Base-by-base conservation (phyloP, 2,888 invertebrate genomes). In the Lapara coniferarum region DNA sequence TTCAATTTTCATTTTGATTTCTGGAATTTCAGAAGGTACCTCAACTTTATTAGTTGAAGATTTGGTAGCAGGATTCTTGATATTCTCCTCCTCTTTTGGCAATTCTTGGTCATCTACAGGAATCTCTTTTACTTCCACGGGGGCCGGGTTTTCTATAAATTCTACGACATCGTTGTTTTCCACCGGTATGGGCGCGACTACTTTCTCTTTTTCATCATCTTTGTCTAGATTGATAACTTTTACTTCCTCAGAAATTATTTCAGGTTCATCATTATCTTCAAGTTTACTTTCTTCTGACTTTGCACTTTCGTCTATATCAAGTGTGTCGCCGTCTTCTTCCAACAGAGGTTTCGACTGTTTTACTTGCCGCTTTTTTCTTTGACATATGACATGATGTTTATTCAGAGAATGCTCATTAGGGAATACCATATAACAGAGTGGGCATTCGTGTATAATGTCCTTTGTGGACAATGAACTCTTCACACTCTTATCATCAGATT, bases 341-440 rank as follows among this genome's bases (percentile, higher is more conserved):
- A 78, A 80, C 3, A 75, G 66, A 69, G 78, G 73, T 67, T 85
- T 83, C 7, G 77, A 73, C 66, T 82, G 85, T 72, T 89, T 90
- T 2, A 90, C 86, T 73, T 91, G 90, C 19, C 86, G 86, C 78
- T 91, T 93, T 77, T 94, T 94, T 74, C 88, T 87, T 73, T 88
- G 87, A 77, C 94, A 94, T 73, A 87, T 84, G 8, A 87, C 77
- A 0, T 87, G 85, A 70, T 94, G 94, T 75, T 93, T 94, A 69
- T 85, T 93, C 12, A 94, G 77, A 0, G 94, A 93, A 79, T 93
- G 93, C 70, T 93, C 94, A 73, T 94, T 94, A 12, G 94, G 94
- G 77, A 94, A 94, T 2, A 94, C 94, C 94, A 94, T 94, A 73
- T 94, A 94, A 75, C 94, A 94, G 16, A 92, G 85, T 52, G 93